Evolutionary conservation across 2,797 vertebrate species (phyloP).

Genomic region (Meriones psammophilus): DNA sequence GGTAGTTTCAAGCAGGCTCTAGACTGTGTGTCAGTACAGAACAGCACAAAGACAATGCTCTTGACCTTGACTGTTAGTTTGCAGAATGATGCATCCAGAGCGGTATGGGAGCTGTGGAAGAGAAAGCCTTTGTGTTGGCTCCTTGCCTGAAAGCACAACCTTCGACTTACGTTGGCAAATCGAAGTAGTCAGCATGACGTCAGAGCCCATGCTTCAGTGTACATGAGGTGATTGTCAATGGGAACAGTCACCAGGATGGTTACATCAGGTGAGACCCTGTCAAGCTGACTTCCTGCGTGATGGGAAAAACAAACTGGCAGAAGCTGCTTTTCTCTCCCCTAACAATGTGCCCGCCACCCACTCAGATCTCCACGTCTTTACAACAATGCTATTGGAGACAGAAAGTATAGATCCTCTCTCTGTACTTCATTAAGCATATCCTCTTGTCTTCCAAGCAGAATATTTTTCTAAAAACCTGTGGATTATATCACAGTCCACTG

Average conservation of each 20-base stretch:
- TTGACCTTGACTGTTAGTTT: constrained; percentile 62
- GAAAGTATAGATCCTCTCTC: not conserved
- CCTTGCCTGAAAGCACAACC: constrained; percentile 5
- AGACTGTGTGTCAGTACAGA: not conserved
- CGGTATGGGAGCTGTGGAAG: not conserved
- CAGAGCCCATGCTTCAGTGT: constrained; percentile 14
- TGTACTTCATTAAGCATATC: constrained; percentile 42
- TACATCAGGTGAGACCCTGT: not conserved
- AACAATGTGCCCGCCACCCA: not conserved
- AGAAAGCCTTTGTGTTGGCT: not conserved
- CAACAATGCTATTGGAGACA: not conserved
- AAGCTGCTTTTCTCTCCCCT: not conserved
- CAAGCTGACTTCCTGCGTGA: not conserved
- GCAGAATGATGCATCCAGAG: constrained; percentile 31
- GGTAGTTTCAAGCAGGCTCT: not conserved
- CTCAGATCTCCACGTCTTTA: not conserved
- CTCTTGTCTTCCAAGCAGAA: constrained; percentile 41
- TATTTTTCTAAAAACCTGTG: not conserved
- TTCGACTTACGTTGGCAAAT: constrained; percentile 17
- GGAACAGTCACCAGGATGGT: not conserved
- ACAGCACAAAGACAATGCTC: not conserved
- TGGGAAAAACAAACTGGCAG: not conserved
- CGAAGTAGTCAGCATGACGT: constrained; percentile 1
- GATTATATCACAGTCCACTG: constrained; percentile 34
- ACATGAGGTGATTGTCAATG: not conserved